A percentile compares a stretch with the other conserved stretches of the same genome.
Conservation (phyloP, 2,797 vertebrate genomes). For the Notolabrus celidotus region DNA sequence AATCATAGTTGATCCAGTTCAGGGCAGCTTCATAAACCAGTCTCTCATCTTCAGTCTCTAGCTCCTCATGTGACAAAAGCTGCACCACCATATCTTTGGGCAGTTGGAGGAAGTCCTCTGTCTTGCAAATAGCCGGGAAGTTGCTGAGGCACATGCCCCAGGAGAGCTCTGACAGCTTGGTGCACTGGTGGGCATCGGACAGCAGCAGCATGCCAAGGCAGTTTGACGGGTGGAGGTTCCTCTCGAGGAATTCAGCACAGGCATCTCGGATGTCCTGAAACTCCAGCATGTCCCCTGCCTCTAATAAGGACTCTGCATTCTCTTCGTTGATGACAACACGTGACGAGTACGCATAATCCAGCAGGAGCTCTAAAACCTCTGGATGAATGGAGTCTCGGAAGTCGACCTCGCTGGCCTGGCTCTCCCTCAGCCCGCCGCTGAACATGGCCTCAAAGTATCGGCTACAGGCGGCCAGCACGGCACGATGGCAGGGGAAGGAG, state of each 20-base stretch:
- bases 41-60: slow-evolving; percentile 97
- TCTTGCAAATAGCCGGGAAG: slow-evolving; percentile 97
- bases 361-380: slow-evolving; percentile 94
- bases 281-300: slow-evolving; percentile 98
- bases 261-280: slow-evolving; percentile 99
- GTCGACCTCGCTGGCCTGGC: slow-evolving; percentile 96
- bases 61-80: slow-evolving; percentile 95
- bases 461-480: slow-evolving; percentile 96
- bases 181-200: slow-evolving; percentile 97
- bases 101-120: slow-evolving; percentile 96
- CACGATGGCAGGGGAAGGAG: slow-evolving; percentile 97
- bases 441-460: slow-evolving; percentile 99
- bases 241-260: slow-evolving; percentile 96
- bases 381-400: slow-evolving; percentile 97
- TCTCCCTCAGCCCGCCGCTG: slow-evolving; percentile 95
- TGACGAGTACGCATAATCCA: slow-evolving; percentile 98
- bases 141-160: slow-evolving; percentile 99
- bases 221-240: slow-evolving; percentile 97
- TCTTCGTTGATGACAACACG: slow-evolving; percentile 98
- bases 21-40: slow-evolving; percentile 97
- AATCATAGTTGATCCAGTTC: slow-evolving; percentile 96
- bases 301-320: slow-evolving; percentile 95
- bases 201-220: slow-evolving; percentile 97
- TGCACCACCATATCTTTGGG: slow-evolving; percentile 98
- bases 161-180: slow-evolving; percentile 95